Conservation (phyloP, 2,797 vertebrate genomes). For the Cryptoblepharus egeriae region DNA sequence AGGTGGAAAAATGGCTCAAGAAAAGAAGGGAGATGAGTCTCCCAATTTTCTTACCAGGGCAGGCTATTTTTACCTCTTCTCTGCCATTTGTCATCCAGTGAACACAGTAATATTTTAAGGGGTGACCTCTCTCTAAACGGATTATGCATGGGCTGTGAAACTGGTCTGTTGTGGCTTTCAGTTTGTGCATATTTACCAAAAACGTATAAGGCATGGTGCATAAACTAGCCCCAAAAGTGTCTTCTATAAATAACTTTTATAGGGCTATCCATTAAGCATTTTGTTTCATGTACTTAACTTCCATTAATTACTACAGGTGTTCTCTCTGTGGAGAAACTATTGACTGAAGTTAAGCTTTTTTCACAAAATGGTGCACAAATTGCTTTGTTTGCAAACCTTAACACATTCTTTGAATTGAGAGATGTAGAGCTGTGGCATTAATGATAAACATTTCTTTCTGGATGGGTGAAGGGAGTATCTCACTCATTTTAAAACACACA, state of each 20-base stretch:
- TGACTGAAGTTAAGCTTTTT: conserved; percentile 18
- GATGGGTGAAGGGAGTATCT: background rate
- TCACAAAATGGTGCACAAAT: background rate
- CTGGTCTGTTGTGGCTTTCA: background rate
- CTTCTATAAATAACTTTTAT: background rate
- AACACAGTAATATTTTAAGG: background rate
- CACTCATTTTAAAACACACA: conserved; percentile 19
- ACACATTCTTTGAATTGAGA: background rate
- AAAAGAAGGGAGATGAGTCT: too few species aligned
- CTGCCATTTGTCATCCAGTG: background rate
- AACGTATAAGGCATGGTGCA: background rate
- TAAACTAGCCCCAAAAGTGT: background rate
- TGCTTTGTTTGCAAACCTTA: conserved; percentile 15
- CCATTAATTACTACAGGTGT: conserved; percentile 15
- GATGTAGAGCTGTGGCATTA: background rate
- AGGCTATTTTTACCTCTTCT: background rate
- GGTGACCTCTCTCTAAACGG: background rate
- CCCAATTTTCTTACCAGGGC: background rate
- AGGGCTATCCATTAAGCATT: background rate
- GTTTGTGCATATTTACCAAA: background rate
- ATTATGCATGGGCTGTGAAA: background rate
- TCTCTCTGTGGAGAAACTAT: background rate
- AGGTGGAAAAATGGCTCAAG: too few species aligned
- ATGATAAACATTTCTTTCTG: background rate
- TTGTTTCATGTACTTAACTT: conserved; percentile 21